Base-by-base conservation (phyloP, 2,888 invertebrate genomes). In the Malthinus flaveolus region DNA sequence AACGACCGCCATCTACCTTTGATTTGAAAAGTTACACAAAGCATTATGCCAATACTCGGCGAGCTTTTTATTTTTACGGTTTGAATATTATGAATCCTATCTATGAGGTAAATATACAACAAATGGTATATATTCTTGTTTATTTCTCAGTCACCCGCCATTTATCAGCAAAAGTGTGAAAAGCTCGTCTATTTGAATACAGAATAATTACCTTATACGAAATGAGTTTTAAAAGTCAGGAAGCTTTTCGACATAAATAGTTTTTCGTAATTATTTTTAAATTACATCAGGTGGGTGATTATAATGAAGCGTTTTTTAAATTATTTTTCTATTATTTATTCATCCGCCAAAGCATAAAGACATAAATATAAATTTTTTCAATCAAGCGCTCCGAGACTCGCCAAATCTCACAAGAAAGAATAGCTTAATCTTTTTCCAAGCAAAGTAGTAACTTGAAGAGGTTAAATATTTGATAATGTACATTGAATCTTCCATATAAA, bases 21-120 rank as follows among this genome's bases (percentile, higher is more conserved):
- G 68, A 68, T 68, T 64, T 62, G 64, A 67, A 68, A 71, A 73
- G 67, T 69, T 69, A 64, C 57, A 71, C 69, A 70, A 70, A 67
- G 64, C 65, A 48, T 60, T 50, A 56, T 53, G 63, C 64, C 49
- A 49, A 51, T 55, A 61, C 45, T 56, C 50, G 49, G 10, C 42
- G 37, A 31, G 51, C 49, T 52, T 56, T 61, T 53, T 53, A 56
- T 56, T 61, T 60, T 56, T 61, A 53, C 48, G 49, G 49, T 59
- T 59, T 52, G 47, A 54, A 49, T 55, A 49, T 59, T 50, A 49
- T 55, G 46, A 59, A 54, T 59, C 49, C 39, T 32, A 46, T 32
- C 46, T 31, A 23, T 42, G 15, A 42, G 23, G 39, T 23, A 23
- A 23, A 23, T 23, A 23, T 15, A 42, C 39, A 23, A 42, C 39